A percentile compares a stretch with the other conserved stretches of the same genome.
Conservation (phyloP, 2,797 vertebrate genomes). For the Bovichtus variegatus region DNA sequence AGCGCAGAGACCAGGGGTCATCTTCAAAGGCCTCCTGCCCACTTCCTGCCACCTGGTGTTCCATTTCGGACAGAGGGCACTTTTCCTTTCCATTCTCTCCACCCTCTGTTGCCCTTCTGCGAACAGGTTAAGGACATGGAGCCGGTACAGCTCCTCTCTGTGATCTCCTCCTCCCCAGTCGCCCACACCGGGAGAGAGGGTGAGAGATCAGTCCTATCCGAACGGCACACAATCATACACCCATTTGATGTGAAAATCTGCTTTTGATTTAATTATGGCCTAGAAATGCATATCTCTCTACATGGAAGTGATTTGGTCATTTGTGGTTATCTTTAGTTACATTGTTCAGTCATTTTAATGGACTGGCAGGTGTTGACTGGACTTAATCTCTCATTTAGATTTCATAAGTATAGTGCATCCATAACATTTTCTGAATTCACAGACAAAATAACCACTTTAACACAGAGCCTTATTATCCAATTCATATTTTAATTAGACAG, state of each 20-base stretch:
- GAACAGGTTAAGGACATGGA: constrained; percentile 77
- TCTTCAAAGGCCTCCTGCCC: constrained; percentile 84
- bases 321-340: constrained; percentile 6
- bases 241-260: constrained; percentile 71
- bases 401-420: not conserved
- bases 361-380: constrained; percentile 15
- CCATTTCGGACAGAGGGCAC: constrained; percentile 59
- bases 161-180: constrained; percentile 69
- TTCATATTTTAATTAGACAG: constrained; percentile 35
- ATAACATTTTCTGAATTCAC: not conserved
- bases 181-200: constrained; percentile 66
- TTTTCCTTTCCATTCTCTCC: constrained; percentile 59
- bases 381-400: constrained; percentile 19
- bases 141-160: constrained; percentile 64
- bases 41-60: constrained; percentile 82
- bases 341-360: constrained; percentile 4
- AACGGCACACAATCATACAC: constrained; percentile 56
- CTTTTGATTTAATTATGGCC: constrained; percentile 74
- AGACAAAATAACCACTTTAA: constrained; percentile 37
- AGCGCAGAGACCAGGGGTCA: constrained; percentile 78
- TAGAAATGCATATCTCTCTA: constrained; percentile 35
- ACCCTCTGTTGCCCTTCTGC: constrained; percentile 53
- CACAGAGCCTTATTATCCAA: constrained; percentile 12
- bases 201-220: constrained; percentile 76
- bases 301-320: constrained; percentile 15